phyloP scores from a whole-genome alignment of 2,113 vertebrate genomes.

The Gallinago undulata region DNA sequence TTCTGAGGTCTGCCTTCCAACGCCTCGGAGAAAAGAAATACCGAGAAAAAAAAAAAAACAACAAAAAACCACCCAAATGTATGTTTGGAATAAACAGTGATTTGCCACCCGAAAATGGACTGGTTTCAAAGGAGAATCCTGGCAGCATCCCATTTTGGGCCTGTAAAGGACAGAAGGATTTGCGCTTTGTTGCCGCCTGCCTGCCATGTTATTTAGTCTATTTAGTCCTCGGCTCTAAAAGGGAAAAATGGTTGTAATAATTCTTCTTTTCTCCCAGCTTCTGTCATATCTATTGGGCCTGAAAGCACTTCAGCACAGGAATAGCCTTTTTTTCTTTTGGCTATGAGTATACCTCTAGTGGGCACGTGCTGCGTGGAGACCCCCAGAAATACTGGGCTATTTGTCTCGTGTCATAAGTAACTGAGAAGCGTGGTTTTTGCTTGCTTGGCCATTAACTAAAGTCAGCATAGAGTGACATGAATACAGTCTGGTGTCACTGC shows the following conservation, averaged over 20 bases:
- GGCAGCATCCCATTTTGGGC: neutral
- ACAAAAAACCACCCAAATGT: neutral
- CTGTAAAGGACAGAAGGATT: neutral
- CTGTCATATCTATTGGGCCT: neutral
- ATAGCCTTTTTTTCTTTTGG: neutral
- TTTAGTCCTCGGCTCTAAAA: neutral
- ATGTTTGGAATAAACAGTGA: neutral
- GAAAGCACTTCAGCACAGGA: neutral
- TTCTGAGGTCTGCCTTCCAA: neutral
- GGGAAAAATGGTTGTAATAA: neutral
- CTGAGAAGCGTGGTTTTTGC: neutral
- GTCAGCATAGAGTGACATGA: neutral
- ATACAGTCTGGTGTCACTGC: fast-evolving
- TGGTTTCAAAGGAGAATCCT: neutral
- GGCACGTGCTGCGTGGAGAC: fast-evolving
- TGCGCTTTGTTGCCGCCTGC: neutral
- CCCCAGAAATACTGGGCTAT: neutral
- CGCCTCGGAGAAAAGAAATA: neutral
- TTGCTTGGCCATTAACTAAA: neutral
- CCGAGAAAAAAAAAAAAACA: neutral
- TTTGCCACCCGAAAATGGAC: neutral
- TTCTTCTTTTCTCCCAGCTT: neutral
- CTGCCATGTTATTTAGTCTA: neutral
- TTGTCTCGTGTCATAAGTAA: neutral
- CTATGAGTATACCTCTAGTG: neutral